Percentiles rank a stretch among this genome's conserved stretches.
These are phyloP conservation scores for Podabrus alpinus DNA, from an alignment of 2,888 invertebrate species.

Conservation along the genomic window DNA sequence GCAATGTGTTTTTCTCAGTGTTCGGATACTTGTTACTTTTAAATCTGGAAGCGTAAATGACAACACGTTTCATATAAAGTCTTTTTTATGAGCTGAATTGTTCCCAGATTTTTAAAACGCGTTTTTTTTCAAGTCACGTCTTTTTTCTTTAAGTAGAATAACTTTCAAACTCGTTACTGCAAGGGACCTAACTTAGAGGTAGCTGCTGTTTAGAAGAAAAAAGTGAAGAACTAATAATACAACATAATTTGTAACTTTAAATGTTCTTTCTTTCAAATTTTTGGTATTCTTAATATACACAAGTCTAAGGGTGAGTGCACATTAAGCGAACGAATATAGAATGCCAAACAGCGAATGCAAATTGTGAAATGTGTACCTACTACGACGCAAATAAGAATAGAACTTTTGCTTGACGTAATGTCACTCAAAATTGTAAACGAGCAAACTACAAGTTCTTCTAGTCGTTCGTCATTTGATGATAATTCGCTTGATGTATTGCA, in stretches of 20 bases:
- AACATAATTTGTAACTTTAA: neutral
- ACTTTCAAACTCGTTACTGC: neutral
- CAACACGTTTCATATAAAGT: slow-evolving; percentile 36
- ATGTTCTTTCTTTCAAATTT: neutral
- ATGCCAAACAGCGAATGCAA: neutral
- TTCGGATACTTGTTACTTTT: slow-evolving; percentile 17
- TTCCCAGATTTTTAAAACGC: slow-evolving; percentile 25
- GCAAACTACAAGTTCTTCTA: neutral
- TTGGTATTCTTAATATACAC: neutral
- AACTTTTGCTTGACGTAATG: neutral
- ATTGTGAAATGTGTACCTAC: neutral
- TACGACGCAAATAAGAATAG: neutral
- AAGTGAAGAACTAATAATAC: neutral
- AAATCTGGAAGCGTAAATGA: slow-evolving; percentile 31
- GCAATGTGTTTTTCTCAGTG: slow-evolving; percentile 15
- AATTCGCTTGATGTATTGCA: too few species aligned
- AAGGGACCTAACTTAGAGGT: neutral
- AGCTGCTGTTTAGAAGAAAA: neutral
- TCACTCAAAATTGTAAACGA: neutral
- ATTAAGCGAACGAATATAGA: neutral
- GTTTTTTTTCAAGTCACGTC: slow-evolving; percentile 4
- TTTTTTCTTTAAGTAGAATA: slow-evolving; percentile 1
- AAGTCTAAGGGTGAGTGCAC: too few species aligned
- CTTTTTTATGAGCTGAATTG: slow-evolving; percentile 37
- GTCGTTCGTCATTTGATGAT: too few species aligned